A percentile compares a stretch with the other conserved stretches of the same genome.
Evolutionary conservation across 2,888 invertebrate species (phyloP).

Genomic region (Megalurothrips usitatus): DNA sequence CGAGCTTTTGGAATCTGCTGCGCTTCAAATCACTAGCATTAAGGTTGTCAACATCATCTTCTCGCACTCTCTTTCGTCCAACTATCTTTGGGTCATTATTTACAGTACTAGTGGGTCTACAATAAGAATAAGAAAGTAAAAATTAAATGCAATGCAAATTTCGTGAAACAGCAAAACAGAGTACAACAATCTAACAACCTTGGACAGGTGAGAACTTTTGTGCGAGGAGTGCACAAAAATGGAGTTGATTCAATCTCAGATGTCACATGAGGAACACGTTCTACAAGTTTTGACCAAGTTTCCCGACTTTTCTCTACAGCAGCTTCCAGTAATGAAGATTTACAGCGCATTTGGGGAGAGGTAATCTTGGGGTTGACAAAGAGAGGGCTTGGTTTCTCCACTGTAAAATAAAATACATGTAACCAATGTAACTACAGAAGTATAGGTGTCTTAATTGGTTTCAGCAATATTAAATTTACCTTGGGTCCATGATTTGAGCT

Average conservation of each 20-base stretch:
- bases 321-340: neutral
- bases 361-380: neutral
- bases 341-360: neutral
- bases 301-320: slow-evolving; percentile 1
- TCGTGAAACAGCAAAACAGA: neutral
- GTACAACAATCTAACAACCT: neutral
- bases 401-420: neutral
- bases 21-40: neutral
- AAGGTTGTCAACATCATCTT: neutral
- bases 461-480: neutral
- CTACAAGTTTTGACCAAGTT: neutral
- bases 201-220: neutral
- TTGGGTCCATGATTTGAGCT: neutral
- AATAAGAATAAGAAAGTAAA: neutral
- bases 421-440: neutral
- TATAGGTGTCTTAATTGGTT: neutral
- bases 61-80: neutral
- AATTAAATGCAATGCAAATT: neutral
- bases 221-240: neutral
- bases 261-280: neutral
- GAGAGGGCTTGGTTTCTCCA: slow-evolving; percentile 1
- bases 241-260: neutral
- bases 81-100: neutral
- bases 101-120: neutral
- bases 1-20: slow-evolving; percentile 6